A percentile compares a stretch with the other conserved stretches of the same genome.
phyloP scores from a whole-genome alignment of 2,888 invertebrate genomes.

The Ditylenchus weischeri region DNA sequence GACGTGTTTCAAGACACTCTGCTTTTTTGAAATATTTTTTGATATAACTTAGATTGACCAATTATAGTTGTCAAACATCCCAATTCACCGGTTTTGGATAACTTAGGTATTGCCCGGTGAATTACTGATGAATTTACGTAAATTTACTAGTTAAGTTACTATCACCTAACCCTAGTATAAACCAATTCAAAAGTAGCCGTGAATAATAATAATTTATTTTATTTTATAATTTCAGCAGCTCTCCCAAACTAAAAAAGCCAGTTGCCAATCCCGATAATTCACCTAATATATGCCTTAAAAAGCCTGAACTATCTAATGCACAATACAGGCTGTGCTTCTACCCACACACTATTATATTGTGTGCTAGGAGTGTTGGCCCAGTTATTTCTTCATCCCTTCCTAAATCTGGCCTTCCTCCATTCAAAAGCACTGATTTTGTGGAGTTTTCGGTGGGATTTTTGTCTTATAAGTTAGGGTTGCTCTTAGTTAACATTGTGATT shows the following conservation, averaged over 20 bases:
- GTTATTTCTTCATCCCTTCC: slow-evolving; percentile 32
- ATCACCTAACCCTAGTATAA: no score
- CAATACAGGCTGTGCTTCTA: slow-evolving; percentile 45
- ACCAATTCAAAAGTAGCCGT: no score
- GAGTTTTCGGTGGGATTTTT: slow-evolving; percentile 38
- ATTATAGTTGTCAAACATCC: no score
- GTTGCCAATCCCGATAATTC: slow-evolving; percentile 20
- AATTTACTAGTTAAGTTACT: no score
- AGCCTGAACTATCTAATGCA: slow-evolving; percentile 16
- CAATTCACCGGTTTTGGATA: no score
- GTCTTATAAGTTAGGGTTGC: neutral
- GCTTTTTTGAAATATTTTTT: no score
- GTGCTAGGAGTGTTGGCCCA: slow-evolving; percentile 42
- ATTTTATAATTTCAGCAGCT: no score
- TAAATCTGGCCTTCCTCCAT: slow-evolving; percentile 44
- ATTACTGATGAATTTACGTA: no score
- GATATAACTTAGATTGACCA: no score
- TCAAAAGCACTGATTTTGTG: slow-evolving; percentile 37
- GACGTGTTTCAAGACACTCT: no score
- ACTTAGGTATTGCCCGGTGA: no score
- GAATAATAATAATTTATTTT: no score
- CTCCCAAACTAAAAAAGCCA: slow-evolving; percentile 32
- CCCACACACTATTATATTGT: slow-evolving; percentile 46
- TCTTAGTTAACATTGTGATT: slow-evolving; percentile 14
- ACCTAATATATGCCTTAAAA: slow-evolving; percentile 28